Conservation (phyloP, 2,113 vertebrate genomes). For the Cisticola juncidis region DNA sequence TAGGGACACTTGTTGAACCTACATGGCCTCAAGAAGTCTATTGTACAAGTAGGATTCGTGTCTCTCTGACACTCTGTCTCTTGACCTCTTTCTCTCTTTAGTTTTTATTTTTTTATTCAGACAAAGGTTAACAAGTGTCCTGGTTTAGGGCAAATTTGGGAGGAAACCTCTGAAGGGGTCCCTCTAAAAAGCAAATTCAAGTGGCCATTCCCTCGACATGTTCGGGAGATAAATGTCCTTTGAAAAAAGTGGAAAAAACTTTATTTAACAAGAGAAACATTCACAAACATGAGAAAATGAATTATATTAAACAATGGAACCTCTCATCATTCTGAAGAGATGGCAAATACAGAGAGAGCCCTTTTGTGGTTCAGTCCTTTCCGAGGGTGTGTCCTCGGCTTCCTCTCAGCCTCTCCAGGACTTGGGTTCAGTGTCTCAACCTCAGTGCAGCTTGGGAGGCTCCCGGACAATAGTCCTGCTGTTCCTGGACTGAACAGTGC, state of each 20-base stretch:
- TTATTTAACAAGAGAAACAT: background rate
- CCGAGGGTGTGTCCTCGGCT: rapidly evolving
- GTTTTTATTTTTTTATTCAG: background rate
- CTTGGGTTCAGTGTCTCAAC: rapidly evolving
- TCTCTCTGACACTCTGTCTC: background rate
- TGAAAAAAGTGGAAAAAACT: background rate
- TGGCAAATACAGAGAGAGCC: background rate
- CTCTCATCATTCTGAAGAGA: background rate
- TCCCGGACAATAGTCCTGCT: background rate
- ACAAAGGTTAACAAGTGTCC: background rate
- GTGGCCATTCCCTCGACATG: too few species aligned
- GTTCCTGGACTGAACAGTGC: too few species aligned
- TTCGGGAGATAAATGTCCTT: background rate
- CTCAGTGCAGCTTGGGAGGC: background rate
- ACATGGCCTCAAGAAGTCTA: background rate
- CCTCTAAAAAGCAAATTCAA: background rate
- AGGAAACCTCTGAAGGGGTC: background rate
- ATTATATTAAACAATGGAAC: background rate
- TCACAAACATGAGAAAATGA: background rate
- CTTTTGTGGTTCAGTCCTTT: background rate
- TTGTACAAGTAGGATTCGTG: background rate
- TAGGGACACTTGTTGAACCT: background rate
- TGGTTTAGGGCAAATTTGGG: background rate
- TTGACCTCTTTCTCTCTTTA: background rate
- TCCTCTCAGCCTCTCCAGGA: background rate